These are phyloP conservation scores for Sturmia bella DNA, from an alignment of 2,888 invertebrate species.

Conservation along the genomic window DNA sequence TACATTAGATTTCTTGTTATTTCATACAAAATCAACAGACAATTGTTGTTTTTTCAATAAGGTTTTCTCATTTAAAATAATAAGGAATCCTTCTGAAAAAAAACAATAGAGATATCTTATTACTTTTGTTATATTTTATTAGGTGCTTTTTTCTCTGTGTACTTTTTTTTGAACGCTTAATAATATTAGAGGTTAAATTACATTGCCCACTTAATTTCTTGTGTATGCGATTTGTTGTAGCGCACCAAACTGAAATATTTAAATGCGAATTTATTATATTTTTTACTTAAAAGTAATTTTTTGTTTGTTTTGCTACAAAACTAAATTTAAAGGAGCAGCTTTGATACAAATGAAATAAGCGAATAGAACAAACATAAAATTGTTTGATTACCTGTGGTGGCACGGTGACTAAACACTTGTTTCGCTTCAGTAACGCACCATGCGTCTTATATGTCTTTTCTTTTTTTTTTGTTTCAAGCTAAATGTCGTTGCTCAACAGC, in stretches of 20 bases:
- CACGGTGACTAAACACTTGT: conserved; percentile 81
- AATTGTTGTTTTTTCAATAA: no score
- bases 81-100: no score
- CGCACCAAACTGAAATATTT: conserved; percentile 42
- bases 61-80: no score
- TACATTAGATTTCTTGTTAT: no score
- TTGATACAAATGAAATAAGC: conserved; percentile 50
- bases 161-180: no score
- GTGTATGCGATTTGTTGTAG: conserved; percentile 17
- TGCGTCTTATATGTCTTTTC: conserved; percentile 49
- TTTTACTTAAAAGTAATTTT: conserved; percentile 5
- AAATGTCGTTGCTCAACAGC: conserved; percentile 29
- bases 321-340: conserved; percentile 71
- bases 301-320: conserved; percentile 30
- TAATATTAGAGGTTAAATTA: no score
- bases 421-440: conserved; percentile 81
- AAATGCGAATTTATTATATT: conserved; percentile 58
- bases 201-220: neutral
- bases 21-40: no score
- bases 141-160: no score
- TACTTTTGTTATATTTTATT: no score
- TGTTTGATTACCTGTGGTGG: conserved; percentile 71
- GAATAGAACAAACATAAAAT: conserved; percentile 28
- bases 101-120: no score
- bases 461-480: conserved; percentile 15